Conservation (phyloP, 2,113 vertebrate species). For the Neolamprologus caudopunctatus region DNA sequence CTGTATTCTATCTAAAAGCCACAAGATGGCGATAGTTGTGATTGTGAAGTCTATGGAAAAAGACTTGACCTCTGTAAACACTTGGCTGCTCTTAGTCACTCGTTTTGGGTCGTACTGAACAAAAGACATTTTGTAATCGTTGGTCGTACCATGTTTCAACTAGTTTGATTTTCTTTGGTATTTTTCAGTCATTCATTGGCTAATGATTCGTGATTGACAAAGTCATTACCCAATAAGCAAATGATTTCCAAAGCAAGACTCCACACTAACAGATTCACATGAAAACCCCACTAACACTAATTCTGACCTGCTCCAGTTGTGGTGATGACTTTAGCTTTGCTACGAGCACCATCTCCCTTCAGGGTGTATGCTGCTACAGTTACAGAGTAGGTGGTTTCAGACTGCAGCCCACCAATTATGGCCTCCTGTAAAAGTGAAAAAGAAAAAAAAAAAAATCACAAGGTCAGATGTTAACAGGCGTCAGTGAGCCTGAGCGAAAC, state of each 20-base stretch:
- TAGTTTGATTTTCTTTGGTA: not conserved
- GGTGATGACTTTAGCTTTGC: constrained; percentile 91
- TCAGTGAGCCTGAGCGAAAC: not conserved
- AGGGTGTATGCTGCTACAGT: constrained; percentile 96
- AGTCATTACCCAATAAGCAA: not conserved
- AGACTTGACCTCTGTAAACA: not conserved
- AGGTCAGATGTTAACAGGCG: not conserved
- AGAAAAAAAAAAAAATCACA: not conserved
- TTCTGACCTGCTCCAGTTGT: constrained; percentile 87
- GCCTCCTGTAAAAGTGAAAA: constrained; percentile 77
- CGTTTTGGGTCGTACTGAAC: not conserved
- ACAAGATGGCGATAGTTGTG: not conserved
- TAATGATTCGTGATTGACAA: not conserved
- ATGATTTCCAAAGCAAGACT: not conserved
- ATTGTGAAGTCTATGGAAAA: not conserved
- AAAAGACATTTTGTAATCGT: not conserved
- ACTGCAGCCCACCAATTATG: constrained; percentile 82
- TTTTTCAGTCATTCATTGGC: not conserved
- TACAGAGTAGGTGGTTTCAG: constrained; percentile 93
- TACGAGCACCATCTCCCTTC: constrained; percentile 92
- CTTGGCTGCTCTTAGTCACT: not conserved
- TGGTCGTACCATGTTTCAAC: not conserved
- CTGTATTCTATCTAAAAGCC: not conserved
- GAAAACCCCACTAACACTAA: not conserved
- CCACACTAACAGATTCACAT: not conserved